These are phyloP conservation scores for Stegophylla sp. DNA, from an alignment of 2,888 invertebrate genomes.

Conservation along the genomic window DNA sequence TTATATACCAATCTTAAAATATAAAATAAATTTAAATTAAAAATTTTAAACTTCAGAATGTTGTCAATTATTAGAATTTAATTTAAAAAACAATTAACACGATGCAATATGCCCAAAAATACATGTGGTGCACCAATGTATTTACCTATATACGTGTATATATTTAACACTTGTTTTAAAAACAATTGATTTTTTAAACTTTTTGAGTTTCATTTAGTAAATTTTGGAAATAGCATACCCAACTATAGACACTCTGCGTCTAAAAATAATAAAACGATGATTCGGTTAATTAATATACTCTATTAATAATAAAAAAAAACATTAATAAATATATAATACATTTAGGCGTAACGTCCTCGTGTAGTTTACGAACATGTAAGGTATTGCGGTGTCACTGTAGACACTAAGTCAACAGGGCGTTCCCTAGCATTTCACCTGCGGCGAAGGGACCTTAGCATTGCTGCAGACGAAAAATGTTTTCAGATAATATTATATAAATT, in stretches of 20 bases:
- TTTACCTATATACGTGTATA: not conserved
- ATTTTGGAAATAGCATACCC: not conserved
- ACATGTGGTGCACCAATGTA: too few relatives aligned
- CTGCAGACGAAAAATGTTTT: not conserved
- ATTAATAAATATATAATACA: not conserved
- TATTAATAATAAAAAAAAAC: not conserved
- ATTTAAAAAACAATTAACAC: too few relatives aligned
- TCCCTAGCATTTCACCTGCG: not conserved
- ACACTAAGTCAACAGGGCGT: conserved; percentile 21
- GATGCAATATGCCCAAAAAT: too few relatives aligned
- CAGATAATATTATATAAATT: conserved; percentile 2
- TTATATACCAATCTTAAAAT: not conserved
- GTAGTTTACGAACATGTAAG: not conserved
- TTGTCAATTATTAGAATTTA: too few relatives aligned
- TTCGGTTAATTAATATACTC: not conserved
- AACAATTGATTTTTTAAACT: not conserved
- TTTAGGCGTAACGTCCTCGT: conserved; percentile 12
- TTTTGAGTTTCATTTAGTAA: not conserved
- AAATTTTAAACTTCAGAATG: not conserved
- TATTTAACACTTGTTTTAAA: not conserved
- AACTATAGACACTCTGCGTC: not conserved
- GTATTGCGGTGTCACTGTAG: conserved; percentile 1
- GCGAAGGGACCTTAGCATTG: not conserved
- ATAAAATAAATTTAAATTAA: not conserved
- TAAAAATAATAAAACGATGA: not conserved